Percentiles rank a stretch among this genome's conserved stretches.
Evolutionary conservation across 1,140 invertebrate species (phyloP).

Genomic region (Reticulitermes speratus): DNA sequence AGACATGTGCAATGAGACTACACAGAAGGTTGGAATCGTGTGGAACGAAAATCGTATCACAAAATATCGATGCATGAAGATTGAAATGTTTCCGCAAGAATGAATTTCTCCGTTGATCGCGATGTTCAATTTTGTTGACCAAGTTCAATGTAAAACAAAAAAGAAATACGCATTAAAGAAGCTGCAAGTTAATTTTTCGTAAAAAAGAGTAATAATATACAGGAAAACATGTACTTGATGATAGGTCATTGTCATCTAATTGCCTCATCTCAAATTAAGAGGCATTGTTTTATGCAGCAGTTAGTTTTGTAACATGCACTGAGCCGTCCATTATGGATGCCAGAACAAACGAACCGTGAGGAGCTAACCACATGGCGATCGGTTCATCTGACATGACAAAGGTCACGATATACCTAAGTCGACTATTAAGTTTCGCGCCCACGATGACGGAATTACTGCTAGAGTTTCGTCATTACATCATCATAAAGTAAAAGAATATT

Average conservation of each 20-base stretch:
- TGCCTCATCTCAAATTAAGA: neutral
- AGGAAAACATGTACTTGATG: neutral
- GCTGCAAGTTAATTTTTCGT: neutral
- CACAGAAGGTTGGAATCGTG: neutral
- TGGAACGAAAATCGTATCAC: neutral
- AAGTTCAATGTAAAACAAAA: neutral
- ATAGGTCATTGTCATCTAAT: neutral
- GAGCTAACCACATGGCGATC: neutral
- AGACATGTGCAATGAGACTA: neutral
- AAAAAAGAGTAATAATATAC: neutral
- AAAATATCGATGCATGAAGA: neutral
- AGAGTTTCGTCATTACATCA: neutral
- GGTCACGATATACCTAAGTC: neutral
- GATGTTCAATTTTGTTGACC: neutral
- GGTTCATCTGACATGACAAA: neutral
- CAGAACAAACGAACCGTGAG: neutral
- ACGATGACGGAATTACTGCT: neutral
- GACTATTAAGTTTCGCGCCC: neutral
- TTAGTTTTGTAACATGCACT: neutral
- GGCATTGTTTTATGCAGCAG: neutral
- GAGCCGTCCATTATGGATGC: neutral
- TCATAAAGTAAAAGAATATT: neutral
- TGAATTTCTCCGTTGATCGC: neutral
- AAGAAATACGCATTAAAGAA: neutral
- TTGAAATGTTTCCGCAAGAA: constrained; percentile 2